These are phyloP conservation scores for Argya squamiceps DNA, from an alignment of 2,797 vertebrate genomes.

Conservation along the genomic window DNA sequence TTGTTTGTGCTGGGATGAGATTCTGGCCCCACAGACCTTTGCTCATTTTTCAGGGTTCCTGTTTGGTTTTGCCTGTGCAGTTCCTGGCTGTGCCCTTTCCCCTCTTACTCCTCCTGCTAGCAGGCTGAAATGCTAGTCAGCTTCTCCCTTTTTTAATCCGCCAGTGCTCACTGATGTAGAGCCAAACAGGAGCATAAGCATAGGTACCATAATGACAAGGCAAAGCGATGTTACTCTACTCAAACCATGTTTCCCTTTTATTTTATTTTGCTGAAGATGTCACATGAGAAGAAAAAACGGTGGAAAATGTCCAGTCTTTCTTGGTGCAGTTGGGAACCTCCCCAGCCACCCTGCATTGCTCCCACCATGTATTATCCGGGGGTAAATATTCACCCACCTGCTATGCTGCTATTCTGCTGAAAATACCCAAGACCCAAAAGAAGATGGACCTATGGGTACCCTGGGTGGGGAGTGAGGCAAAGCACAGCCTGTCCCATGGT, in stretches of 20 bases:
- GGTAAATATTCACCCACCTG: background rate
- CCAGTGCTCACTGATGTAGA: background rate
- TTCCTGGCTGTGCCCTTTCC: background rate
- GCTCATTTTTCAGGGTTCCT: background rate
- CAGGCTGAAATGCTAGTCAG: background rate
- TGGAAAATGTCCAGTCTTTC: background rate
- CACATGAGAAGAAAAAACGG: background rate
- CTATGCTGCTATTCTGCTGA: background rate
- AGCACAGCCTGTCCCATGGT: background rate
- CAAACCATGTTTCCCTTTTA: background rate
- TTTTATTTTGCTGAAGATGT: background rate
- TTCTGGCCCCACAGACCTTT: background rate
- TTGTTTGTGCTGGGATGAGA: background rate
- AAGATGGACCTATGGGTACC: background rate
- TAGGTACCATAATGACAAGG: background rate
- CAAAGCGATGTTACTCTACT: fast-evolving
- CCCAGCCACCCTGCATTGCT: background rate
- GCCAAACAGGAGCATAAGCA: background rate
- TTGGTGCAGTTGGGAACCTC: background rate
- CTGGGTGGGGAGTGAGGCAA: fast-evolving
- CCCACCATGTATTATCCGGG: background rate
- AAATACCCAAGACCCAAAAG: background rate
- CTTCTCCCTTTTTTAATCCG: background rate
- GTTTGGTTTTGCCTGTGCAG: background rate
- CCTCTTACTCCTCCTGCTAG: background rate